These are phyloP conservation scores for Platyrinchus mystaceus DNA, from an alignment of 2,797 vertebrate species.

Conservation along the genomic window DNA sequence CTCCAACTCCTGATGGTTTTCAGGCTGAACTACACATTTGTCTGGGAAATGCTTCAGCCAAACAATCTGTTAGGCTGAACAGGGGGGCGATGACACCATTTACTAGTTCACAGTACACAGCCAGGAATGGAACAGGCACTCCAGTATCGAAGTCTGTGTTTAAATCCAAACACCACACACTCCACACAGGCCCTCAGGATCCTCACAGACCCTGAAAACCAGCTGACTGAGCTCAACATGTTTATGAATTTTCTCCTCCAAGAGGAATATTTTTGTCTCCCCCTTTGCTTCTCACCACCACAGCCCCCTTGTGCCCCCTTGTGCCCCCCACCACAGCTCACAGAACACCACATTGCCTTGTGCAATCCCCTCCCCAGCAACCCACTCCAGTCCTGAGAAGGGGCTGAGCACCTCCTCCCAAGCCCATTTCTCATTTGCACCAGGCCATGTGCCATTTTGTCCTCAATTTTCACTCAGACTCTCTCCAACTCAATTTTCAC, in stretches of 20 bases:
- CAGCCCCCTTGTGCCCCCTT: background rate
- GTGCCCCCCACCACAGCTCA: background rate
- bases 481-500: background rate
- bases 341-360: fast-evolving
- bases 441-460: fast-evolving
- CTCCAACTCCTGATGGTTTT: background rate
- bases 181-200: too few species aligned
- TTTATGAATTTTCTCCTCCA: background rate
- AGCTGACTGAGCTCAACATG: background rate
- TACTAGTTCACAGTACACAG: fast-evolving
- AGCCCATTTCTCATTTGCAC: background rate
- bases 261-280: fast-evolving
- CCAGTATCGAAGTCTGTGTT: background rate
- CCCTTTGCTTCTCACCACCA: background rate
- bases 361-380: background rate
- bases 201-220: background rate
- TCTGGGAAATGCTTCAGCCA: background rate
- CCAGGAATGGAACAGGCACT: fast-evolving
- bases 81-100: fast-evolving
- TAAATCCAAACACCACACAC: background rate
- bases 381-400: background rate
- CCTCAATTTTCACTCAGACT: background rate
- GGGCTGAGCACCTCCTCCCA: background rate
- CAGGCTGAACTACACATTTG: background rate
- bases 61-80: background rate